Evolutionary conservation across 2,797 vertebrate species (phyloP), one percentile per base, ranked within the genome.

Genomic region (Hypotaenidia philippensis): DNA sequence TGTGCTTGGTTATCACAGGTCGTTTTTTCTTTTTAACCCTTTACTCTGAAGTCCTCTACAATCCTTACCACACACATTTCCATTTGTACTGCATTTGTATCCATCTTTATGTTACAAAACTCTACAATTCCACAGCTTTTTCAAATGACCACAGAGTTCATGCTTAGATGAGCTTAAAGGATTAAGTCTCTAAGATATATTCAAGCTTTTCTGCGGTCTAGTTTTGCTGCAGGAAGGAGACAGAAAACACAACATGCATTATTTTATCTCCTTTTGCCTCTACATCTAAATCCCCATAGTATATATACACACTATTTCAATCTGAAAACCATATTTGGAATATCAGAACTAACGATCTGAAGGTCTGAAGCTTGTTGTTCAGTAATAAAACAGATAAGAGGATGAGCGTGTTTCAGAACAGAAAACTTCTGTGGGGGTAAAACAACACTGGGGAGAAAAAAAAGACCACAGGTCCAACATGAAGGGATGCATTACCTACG

Each of bases 401-500:
- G 14, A 87, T 69, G 20, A 76, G 34, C 23, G 9, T 59, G 9
- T 55, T 61, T 65, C 63, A 76, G 41, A 89, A 88, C 16, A 69
- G 56, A 81, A 76, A 14, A 63, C 52, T 55, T 68, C 29, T 34
- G 19, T 1, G 31, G 11, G 10, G 10, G 11, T 13, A 65, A 72
- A 83, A 38, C 10, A 87, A 15, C 25, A 25, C 4, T 26, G 49
- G 25, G 47, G 47, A 17, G 18, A 23, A 20, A 14, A 61, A 40
- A 40, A 32, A 0, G 7, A 41, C 25, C 34, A 70, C 5, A 40
- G 22, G 18, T 32, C 5, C 20, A 82, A 83, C 31, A 63, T 5
- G 3, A 83, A 72, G 11, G 18, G 34, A 55, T 47, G 17, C n/a
- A 23, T 21, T 31, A 81, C 5, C 16, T 11, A 79, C 0, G 0